Conservation (phyloP, 2,888 invertebrate species). For the Microctonus aethiopoides region DNA sequence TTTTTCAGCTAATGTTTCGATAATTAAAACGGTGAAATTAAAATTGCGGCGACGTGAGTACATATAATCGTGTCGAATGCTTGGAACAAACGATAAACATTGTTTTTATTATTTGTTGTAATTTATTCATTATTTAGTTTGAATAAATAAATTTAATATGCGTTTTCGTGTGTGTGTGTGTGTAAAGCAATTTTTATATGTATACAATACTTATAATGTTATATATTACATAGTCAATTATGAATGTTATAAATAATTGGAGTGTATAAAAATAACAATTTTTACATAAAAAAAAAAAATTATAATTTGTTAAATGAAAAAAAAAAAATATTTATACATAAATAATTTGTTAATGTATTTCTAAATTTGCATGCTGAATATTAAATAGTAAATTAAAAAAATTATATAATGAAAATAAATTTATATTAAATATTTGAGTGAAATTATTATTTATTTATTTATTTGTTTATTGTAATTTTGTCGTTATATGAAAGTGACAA, state of each 20-base stretch:
- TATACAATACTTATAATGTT: background rate
- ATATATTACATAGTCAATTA: constrained; percentile 23
- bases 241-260: constrained; percentile 32
- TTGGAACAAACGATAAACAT: constrained; percentile 37
- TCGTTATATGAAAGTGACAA: background rate
- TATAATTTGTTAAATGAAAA: too few species aligned
- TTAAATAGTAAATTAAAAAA: background rate
- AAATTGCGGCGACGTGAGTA: constrained; percentile 49
- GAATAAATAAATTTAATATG: constrained; percentile 5
- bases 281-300: background rate
- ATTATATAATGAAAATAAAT: background rate
- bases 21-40: constrained; percentile 49
- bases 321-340: too few species aligned
- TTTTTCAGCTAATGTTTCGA: constrained; percentile 49
- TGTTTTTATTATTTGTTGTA: constrained; percentile 18
- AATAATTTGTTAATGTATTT: background rate
- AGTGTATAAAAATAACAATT: constrained; percentile 1
- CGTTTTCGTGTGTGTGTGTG: constrained; percentile 4
- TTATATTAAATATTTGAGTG: background rate
- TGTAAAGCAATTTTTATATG: background rate
- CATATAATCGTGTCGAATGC: constrained; percentile 24
- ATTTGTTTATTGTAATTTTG: background rate
- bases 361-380: background rate
- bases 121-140: constrained; percentile 34
- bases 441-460: background rate